phyloP scores from a whole-genome alignment of 2,797 vertebrate genomes.

The Microcaecilia unicolor region DNA sequence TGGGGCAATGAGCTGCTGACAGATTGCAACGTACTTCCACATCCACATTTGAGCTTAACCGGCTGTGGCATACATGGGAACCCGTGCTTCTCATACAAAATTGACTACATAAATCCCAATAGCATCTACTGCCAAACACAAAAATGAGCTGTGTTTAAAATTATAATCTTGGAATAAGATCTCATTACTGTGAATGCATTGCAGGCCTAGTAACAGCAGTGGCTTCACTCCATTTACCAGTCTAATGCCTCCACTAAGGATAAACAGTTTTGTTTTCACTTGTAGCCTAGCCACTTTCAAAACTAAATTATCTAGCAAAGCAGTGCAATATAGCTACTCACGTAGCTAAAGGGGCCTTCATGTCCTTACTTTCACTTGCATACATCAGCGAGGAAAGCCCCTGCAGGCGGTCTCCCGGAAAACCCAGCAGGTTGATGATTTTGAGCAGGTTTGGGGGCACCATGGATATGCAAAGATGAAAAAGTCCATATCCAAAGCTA shows the following conservation, averaged over 20 bases:
- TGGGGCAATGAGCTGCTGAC: too few relatives aligned
- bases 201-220: too few relatives aligned
- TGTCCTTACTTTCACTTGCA: slow-evolving; percentile 98
- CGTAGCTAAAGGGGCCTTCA: slow-evolving; percentile 99
- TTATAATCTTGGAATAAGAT: too few relatives aligned
- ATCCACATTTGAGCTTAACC: too few relatives aligned
- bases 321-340: slow-evolving; percentile 86
- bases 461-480: slow-evolving; percentile 99
- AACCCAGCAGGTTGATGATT: slow-evolving; percentile 98
- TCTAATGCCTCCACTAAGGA: slow-evolving; percentile 30
- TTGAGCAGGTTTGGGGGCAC: slow-evolving; percentile 97
- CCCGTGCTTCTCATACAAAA: too few relatives aligned
- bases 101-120: too few relatives aligned
- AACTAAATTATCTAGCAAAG: slow-evolving; percentile 63
- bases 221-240: slow-evolving; percentile 27
- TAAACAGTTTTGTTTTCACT: slow-evolving; percentile 16
- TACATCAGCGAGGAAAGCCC: slow-evolving; percentile 89
- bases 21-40: too few relatives aligned
- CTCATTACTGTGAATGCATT: too few relatives aligned
- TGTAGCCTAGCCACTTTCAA: slow-evolving; percentile 50
- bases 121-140: too few relatives aligned
- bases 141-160: too few relatives aligned
- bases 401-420: slow-evolving; percentile 93
- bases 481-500: slow-evolving; percentile 98
- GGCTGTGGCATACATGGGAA: too few relatives aligned